Conservation (phyloP, 2,888 invertebrate species). For the Ganaspis brasiliensis region DNA sequence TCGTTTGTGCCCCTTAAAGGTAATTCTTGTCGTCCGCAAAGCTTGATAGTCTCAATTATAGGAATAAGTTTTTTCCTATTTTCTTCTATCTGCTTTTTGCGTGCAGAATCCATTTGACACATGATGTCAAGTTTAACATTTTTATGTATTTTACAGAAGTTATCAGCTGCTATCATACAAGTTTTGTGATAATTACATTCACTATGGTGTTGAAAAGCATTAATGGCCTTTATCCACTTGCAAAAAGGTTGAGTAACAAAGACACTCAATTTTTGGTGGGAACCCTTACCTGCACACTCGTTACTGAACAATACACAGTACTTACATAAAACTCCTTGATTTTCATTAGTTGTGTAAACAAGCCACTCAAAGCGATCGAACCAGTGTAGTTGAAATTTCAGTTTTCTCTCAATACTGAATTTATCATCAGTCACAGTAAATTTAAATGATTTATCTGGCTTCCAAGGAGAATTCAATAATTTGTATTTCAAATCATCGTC, state of each 20-base stretch:
- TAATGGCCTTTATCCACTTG: constrained; percentile 39
- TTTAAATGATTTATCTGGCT: background rate
- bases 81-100: background rate
- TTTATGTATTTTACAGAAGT: constrained; percentile 21
- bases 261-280: background rate
- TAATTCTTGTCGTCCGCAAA: constrained; percentile 46
- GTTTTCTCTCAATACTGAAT: background rate
- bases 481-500: too few species aligned
- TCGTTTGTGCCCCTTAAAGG: constrained; percentile 25
- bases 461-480: background rate
- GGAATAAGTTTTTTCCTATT: constrained; percentile 32
- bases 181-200: constrained; percentile 32
- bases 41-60: constrained; percentile 23
- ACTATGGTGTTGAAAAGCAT: constrained; percentile 30
- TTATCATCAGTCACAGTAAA: background rate
- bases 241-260: constrained; percentile 25
- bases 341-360: constrained; percentile 40
- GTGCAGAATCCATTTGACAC: too few species aligned
- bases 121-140: background rate
- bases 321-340: constrained; percentile 46
- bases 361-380: constrained; percentile 22
- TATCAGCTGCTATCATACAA: background rate
- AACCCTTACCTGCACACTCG: constrained; percentile 19
- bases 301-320: constrained; percentile 42
- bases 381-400: constrained; percentile 46